phyloP scores from a whole-genome alignment of 2,113 vertebrate genomes.

The Mobula hypostoma region DNA sequence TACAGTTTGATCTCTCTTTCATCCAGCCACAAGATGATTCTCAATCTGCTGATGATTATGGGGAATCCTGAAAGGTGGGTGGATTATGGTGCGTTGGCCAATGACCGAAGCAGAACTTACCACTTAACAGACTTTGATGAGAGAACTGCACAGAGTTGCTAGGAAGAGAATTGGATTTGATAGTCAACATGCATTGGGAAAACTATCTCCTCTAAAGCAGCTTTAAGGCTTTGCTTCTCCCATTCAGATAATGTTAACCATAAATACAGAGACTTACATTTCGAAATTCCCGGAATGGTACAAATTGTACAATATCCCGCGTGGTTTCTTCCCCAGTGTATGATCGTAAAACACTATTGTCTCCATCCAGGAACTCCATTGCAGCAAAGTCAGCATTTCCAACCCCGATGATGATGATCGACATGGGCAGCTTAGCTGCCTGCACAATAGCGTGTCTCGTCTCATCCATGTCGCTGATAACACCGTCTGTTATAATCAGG shows the following conservation, averaged over 20 bases:
- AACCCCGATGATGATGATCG: constrained; percentile 94
- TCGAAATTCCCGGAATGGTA: constrained; percentile 93
- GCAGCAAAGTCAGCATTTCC: constrained; percentile 91
- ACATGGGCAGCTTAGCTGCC: constrained; percentile 93
- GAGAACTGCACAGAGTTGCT: background rate
- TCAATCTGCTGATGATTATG: background rate
- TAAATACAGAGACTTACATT: constrained; percentile 65
- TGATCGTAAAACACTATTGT: constrained; percentile 77
- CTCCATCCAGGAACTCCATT: constrained; percentile 96
- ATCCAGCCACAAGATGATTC: background rate
- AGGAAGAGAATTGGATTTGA: background rate
- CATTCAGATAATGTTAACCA: too few species aligned
- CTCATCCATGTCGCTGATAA: constrained; percentile 98
- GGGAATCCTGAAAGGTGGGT: background rate
- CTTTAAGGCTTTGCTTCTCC: background rate
- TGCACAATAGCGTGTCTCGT: constrained; percentile 84
- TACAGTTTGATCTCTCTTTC: too few species aligned
- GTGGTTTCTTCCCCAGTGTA: constrained; percentile 82
- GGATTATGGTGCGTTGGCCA: background rate
- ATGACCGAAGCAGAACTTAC: background rate
- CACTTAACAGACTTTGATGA: background rate
- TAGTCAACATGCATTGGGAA: background rate
- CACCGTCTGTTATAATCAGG: constrained; percentile 92
- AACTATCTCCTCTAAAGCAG: background rate
- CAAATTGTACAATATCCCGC: constrained; percentile 93